Percentiles rank a stretch among this genome's conserved stretches.
Conservation (phyloP, 2,113 vertebrate genomes). For the Perccottus glenii region DNA sequence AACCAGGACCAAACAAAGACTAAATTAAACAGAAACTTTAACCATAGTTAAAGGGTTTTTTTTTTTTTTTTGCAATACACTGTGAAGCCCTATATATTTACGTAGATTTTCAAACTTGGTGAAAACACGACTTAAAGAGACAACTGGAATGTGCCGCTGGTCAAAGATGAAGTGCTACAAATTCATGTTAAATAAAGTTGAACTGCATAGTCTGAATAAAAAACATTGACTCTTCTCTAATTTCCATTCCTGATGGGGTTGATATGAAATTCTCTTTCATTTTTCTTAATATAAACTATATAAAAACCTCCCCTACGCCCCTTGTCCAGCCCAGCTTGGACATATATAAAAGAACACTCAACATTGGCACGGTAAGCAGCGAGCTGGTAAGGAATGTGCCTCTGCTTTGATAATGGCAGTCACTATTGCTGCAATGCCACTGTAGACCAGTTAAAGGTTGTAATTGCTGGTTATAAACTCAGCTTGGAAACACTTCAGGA, state of each 20-base stretch:
- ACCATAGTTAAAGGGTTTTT: no score
- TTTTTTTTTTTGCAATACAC: no score
- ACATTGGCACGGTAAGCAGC: conserved; percentile 68
- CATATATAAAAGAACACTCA: conserved; percentile 60
- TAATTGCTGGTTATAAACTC: no score
- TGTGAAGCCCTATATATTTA: no score
- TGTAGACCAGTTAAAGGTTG: conserved; percentile 16
- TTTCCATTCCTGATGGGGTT: conserved; percentile 77
- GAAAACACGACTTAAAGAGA: conserved; percentile 37
- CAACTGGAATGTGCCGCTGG: conserved; percentile 67
- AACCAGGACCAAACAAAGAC: no score
- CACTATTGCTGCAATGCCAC: conserved; percentile 30
- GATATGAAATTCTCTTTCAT: conserved; percentile 54
- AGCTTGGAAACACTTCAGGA: conserved; percentile 15
- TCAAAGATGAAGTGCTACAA: conserved; percentile 67
- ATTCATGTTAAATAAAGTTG: conserved; percentile 69
- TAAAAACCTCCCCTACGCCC: conserved; percentile 41
- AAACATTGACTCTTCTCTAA: conserved; percentile 53
- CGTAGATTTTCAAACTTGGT: no score
- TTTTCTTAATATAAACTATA: conserved; percentile 56
- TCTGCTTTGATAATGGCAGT: conserved; percentile 43
- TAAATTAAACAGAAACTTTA: no score
- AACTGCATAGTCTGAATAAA: conserved; percentile 51
- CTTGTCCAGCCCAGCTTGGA: conserved; percentile 82
- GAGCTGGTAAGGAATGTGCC: conserved; percentile 58